Conservation (phyloP, 2,113 vertebrate species). For the Takifugu bimaculatus region DNA sequence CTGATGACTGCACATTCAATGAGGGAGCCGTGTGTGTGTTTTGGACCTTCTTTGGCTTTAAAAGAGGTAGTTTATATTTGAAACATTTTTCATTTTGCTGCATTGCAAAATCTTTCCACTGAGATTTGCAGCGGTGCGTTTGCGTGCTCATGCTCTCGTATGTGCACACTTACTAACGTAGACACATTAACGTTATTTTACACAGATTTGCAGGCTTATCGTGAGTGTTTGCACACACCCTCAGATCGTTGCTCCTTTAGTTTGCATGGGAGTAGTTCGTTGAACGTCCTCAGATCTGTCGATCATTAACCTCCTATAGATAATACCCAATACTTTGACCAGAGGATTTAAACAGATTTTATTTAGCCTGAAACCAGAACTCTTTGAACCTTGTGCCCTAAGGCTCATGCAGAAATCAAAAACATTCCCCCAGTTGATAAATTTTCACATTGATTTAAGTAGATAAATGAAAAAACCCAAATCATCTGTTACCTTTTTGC, state of each 20-base stretch:
- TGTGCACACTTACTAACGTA: not conserved
- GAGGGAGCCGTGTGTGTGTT: conserved; percentile 29
- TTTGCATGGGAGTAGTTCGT: conserved; percentile 18
- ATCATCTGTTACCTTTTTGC: too few relatives aligned
- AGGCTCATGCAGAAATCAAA: not conserved
- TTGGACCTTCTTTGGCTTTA: conserved; percentile 5
- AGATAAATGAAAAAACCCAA: not conserved
- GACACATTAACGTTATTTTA: not conserved
- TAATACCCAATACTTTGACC: conserved; percentile 69
- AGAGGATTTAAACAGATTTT: conserved; percentile 32
- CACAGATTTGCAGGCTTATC: conserved; percentile 40
- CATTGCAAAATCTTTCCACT: too few relatives aligned
- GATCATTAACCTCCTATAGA: conserved; percentile 60
- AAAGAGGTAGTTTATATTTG: not conserved
- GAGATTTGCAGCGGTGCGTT: not conserved
- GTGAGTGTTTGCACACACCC: conserved; percentile 31
- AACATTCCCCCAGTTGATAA: not conserved
- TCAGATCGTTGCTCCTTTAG: conserved; percentile 45
- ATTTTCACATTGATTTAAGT: not conserved
- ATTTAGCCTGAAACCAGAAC: conserved; percentile 20
- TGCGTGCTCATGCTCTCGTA: not conserved
- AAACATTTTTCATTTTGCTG: too few relatives aligned
- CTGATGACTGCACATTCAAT: conserved; percentile 43
- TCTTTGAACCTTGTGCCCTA: conserved; percentile 35
- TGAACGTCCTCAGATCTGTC: conserved; percentile 48